Evolutionary conservation across 2,888 invertebrate species (phyloP), one percentile per base, ranked within the genome.

Genomic region (Meteorus cinctellus): DNA sequence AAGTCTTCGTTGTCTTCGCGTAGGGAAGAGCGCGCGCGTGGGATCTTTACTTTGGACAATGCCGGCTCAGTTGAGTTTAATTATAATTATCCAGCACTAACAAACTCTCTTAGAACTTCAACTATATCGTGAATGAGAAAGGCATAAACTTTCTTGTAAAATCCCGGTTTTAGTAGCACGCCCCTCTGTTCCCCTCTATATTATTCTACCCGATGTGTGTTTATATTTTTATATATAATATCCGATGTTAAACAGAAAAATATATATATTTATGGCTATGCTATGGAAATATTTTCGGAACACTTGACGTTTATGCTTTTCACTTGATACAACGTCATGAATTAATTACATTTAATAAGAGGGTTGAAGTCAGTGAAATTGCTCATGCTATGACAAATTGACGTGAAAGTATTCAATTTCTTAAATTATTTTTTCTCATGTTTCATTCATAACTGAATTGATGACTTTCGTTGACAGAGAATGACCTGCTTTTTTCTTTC

Each of bases 31-130:
- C 77, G 81, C 82, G 82, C 87, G 85, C 85, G 88, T 80, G 86
- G 86, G 77, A 74, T 24, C 19, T 59, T 34, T 4, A 5, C 65
- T 34, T 81, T 75, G 77, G 78, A 74, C 78, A 55, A 69, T 67
- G 59, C 79, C 75, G 67, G 72, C 55, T 88, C 82, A 70, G 72
- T 78, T 77, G 81, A 83, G 82, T 86, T 86, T 87, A 86, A 87
- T 88, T 87, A 86, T 85, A 84, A 87, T 86, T 84, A 86, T 84
- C 84, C 80, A 78, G 84, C 81, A 80, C 83, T 83, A 82, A 82
- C 81, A 82, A 83, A 83, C 83, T 84, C 85, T 83, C 80, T 79
- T 78, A 65, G 75, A 48, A 76, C 72, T 27, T 45, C 63, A 31
- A 59, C 60, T n/a, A 55, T 45, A 74, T 68, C 76, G 78, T 72